Conservation (phyloP, 2,797 vertebrate genomes). For the Epinephelus awoara region DNA sequence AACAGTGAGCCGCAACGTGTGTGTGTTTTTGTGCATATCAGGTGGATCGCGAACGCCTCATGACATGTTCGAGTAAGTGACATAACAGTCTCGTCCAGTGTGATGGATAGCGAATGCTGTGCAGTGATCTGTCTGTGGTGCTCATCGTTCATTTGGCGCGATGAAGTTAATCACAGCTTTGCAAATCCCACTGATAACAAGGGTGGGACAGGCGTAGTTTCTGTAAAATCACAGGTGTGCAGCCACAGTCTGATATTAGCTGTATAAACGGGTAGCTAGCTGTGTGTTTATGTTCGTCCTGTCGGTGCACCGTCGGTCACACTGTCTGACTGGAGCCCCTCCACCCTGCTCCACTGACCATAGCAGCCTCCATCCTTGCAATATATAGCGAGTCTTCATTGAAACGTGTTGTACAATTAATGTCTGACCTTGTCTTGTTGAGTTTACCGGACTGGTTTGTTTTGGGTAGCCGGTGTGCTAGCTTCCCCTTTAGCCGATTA, state of each 20-base stretch:
- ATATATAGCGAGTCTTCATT: not conserved
- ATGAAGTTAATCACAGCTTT: constrained; percentile 16
- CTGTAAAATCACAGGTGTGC: constrained; percentile 6
- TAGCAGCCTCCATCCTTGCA: constrained; percentile 11
- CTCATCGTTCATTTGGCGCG: constrained; percentile 2
- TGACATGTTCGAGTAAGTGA: constrained; percentile 89
- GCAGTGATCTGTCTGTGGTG: not conserved
- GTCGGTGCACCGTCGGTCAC: constrained; percentile 7
- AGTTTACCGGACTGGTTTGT: not conserved
- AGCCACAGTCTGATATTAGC: not conserved
- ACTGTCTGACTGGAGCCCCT: not conserved
- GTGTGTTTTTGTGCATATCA: constrained; percentile 39
- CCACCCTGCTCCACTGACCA: constrained; percentile 2
- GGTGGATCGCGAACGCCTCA: constrained; percentile 69
- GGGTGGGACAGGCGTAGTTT: not conserved
- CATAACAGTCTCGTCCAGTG: not conserved
- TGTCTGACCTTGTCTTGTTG: not conserved
- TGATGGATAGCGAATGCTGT: constrained; percentile 13
- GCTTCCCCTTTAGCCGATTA: constrained; percentile 28
- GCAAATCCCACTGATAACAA: constrained; percentile 2
- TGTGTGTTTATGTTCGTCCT: constrained; percentile 17
- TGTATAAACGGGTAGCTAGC: not conserved
- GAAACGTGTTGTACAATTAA: not conserved
- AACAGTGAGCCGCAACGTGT: constrained; percentile 6
- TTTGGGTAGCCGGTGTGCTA: constrained; percentile 38